Percentiles rank a stretch among this genome's conserved stretches.
phyloP scores from a whole-genome alignment of 2,888 invertebrate genomes.

The Cinara cedri region DNA sequence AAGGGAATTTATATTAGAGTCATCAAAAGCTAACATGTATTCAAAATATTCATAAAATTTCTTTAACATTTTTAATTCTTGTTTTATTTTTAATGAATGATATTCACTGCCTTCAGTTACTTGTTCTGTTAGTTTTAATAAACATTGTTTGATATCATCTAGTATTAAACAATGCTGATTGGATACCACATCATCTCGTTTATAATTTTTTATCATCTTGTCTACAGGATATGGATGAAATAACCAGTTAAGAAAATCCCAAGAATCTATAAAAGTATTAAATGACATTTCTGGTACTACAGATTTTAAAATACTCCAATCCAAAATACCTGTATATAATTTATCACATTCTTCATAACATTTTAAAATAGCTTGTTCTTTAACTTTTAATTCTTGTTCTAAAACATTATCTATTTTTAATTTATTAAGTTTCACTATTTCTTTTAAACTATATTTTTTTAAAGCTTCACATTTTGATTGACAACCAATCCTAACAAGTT shows the following conservation, averaged over 20 bases:
- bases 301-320: slow-evolving; percentile 47
- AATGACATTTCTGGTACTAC: slow-evolving; percentile 32
- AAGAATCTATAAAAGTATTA: slow-evolving; percentile 40
- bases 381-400: slow-evolving; percentile 35
- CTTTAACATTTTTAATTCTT: slow-evolving; percentile 33
- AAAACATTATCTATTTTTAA: slow-evolving; percentile 33
- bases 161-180: slow-evolving; percentile 27
- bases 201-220: slow-evolving; percentile 38
- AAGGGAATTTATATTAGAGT: slow-evolving; percentile 1
- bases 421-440: slow-evolving; percentile 44
- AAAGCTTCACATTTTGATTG: slow-evolving; percentile 71
- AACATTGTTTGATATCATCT: slow-evolving; percentile 31
- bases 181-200: not conserved
- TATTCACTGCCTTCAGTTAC: slow-evolving; percentile 48
- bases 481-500: slow-evolving; percentile 74
- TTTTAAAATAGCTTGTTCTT: slow-evolving; percentile 45
- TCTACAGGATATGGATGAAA: slow-evolving; percentile 53
- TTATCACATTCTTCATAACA: slow-evolving; percentile 52
- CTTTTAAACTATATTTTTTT: slow-evolving; percentile 57
- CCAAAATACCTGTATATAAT: slow-evolving; percentile 34
- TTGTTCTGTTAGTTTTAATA: slow-evolving; percentile 41
- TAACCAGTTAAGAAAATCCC: slow-evolving; percentile 54
- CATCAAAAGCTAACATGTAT: slow-evolving; percentile 39
- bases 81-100: slow-evolving; percentile 50
- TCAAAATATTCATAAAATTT: slow-evolving; percentile 48